phyloP scores from a whole-genome alignment of 2,888 invertebrate genomes.

The Lamellibrachia columna region DNA sequence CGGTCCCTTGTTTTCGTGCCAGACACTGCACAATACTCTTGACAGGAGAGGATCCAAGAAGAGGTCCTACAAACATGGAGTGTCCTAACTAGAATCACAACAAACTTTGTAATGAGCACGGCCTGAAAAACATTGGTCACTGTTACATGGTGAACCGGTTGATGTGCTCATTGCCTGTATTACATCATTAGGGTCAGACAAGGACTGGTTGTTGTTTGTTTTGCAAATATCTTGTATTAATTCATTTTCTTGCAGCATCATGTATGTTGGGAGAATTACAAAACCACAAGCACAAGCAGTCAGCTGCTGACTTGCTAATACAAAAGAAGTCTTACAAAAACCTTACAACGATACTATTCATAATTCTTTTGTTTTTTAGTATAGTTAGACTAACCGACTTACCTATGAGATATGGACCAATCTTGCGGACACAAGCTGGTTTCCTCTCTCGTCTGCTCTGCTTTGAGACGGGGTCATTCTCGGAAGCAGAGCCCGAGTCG shows the following conservation, averaged over 20 bases:
- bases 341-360: too few relatives aligned
- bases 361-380: neutral
- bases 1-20: conserved; percentile 76
- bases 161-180: too few relatives aligned
- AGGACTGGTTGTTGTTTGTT: too few relatives aligned
- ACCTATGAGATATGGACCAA: conserved; percentile 75
- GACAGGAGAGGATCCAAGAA: conserved; percentile 78
- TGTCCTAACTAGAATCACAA: neutral
- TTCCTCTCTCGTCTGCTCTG: neutral
- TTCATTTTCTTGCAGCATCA: neutral
- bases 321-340: too few relatives aligned
- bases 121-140: too few relatives aligned
- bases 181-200: too few relatives aligned
- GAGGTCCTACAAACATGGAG: conserved; percentile 69
- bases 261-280: neutral
- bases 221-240: neutral
- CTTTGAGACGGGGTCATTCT: neutral
- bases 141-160: too few relatives aligned
- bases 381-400: conserved; percentile 22
- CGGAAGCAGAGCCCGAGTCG: neutral
- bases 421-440: conserved; percentile 64
- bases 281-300: too few relatives aligned
- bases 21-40: conserved; percentile 81
- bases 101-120: too few relatives aligned
- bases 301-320: too few relatives aligned